Percentiles rank a stretch among this genome's conserved stretches.
Evolutionary conservation across 2,113 vertebrate genomes (phyloP).

Genomic region (Oreotrochilus melanogaster): DNA sequence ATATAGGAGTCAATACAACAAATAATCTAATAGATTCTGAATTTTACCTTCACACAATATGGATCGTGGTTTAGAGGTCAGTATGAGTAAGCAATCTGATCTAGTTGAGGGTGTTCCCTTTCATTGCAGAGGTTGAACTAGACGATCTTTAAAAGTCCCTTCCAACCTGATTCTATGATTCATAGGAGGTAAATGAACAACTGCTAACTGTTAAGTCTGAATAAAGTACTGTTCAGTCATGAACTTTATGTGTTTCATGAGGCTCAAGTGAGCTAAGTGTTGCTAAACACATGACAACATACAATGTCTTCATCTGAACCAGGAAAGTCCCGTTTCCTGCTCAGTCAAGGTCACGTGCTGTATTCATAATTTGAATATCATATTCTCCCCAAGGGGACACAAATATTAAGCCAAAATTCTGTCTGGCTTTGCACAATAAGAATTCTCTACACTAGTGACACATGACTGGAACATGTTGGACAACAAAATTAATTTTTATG

Average conservation of each 20-base stretch:
- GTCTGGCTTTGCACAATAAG: neutral
- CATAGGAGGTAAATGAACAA: neutral
- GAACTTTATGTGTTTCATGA: neutral
- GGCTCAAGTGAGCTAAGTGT: neutral
- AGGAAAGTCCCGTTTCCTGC: neutral
- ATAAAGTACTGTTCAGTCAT: neutral
- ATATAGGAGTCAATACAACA: neutral
- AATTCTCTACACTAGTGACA: neutral
- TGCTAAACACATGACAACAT: neutral
- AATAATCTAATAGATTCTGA: neutral
- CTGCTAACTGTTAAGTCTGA: neutral
- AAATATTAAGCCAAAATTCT: neutral
- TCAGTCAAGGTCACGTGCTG: neutral
- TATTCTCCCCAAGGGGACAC: neutral
- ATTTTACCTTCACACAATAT: neutral
- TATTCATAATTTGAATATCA: neutral
- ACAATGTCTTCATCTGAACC: neutral
- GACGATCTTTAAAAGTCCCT: neutral
- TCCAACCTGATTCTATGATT: neutral
- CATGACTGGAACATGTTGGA: neutral
- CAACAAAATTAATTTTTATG: neutral
- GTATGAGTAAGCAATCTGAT: neutral
- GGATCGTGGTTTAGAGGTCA: neutral
- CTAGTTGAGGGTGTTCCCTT: neutral
- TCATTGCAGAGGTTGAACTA: neutral